Evolutionary conservation across 1,140 invertebrate genomes (phyloP).

Genomic region (Lerema accius): DNA sequence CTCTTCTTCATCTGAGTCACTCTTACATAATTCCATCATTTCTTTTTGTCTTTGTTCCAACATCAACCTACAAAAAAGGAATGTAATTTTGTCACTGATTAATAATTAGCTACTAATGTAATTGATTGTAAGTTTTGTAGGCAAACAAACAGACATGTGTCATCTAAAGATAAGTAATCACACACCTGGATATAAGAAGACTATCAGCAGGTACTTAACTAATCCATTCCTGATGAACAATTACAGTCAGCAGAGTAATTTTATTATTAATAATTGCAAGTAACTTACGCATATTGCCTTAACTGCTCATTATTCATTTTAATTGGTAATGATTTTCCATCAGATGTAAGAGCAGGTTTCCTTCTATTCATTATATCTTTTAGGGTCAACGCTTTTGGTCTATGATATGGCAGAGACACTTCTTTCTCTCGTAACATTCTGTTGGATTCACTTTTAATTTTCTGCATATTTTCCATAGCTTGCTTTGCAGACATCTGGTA

Average conservation of each 20-base stretch:
- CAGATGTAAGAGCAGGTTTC: constrained; percentile 59
- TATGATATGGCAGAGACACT: constrained; percentile 90
- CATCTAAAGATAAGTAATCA: no score
- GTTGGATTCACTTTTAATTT: constrained; percentile 85
- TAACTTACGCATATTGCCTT: constrained; percentile 83
- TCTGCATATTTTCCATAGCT: constrained; percentile 82
- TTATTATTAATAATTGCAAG: no score
- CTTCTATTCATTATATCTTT: constrained; percentile 85
- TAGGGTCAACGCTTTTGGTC: constrained; percentile 87
- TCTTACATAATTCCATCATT: constrained; percentile 84
- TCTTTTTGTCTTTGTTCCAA: constrained; percentile 84
- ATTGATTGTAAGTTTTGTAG: no score
- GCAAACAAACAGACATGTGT: no score
- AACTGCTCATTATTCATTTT: constrained; percentile 84
- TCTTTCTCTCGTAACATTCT: constrained; percentile 87
- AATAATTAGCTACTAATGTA: no score
- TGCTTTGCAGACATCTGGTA: constrained; percentile 82
- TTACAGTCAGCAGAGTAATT: no score
- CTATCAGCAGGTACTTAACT: no score
- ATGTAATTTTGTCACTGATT: no score
- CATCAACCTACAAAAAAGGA: constrained; percentile 70
- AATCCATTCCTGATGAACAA: no score
- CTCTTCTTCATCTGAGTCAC: constrained; percentile 80
- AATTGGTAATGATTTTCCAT: constrained; percentile 74
- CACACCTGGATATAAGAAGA: no score